Conservation (phyloP, 2,113 vertebrate genomes). For the Glaucidium brasilianum region DNA sequence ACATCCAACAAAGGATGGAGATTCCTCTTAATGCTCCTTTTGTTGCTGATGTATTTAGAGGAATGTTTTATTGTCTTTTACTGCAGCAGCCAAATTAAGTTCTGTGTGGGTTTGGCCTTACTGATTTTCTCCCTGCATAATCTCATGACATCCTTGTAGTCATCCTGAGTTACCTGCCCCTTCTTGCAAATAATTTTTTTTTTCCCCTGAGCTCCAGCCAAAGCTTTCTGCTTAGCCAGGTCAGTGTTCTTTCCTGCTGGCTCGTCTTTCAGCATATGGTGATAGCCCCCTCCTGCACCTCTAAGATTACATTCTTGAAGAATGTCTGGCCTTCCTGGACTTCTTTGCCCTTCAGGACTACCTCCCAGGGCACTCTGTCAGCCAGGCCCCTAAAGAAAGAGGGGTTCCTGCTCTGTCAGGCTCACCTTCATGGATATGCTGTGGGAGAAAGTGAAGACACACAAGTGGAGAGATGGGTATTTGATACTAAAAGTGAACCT, state of each 20-base stretch:
- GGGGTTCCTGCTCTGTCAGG: neutral
- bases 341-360: neutral
- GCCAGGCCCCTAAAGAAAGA: neutral
- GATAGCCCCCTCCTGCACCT: rapidly evolving
- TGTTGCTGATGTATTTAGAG: neutral
- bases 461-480: neutral
- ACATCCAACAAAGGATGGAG: neutral
- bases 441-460: neutral
- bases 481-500: neutral
- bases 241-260: rapidly evolving
- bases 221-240: neutral
- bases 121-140: neutral
- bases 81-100: neutral
- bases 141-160: neutral
- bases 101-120: neutral
- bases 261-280: neutral
- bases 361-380: neutral
- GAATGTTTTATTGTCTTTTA: neutral
- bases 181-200: neutral
- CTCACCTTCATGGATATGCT: neutral
- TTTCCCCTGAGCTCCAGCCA: neutral
- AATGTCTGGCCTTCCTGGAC: neutral
- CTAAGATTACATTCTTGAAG: neutral
- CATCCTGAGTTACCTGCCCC: neutral
- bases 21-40: neutral